Conservation (phyloP, 2,888 invertebrate species). For the Abscondita cerata region DNA sequence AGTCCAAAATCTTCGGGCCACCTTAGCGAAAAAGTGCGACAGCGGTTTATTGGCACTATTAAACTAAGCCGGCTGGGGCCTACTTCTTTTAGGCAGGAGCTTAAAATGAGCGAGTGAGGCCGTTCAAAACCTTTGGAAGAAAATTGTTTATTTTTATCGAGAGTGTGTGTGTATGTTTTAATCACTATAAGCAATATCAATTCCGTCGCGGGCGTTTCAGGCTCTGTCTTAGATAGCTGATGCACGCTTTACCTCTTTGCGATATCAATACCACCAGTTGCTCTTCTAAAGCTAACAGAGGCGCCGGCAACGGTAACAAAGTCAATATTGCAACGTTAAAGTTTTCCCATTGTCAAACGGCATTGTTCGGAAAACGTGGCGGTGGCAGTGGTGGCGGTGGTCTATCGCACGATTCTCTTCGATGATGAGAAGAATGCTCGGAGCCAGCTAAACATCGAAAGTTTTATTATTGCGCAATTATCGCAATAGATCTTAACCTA, state of each 20-base stretch:
- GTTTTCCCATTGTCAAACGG: constrained; percentile 83
- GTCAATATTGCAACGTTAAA: constrained; percentile 64
- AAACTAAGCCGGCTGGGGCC: constrained; percentile 46
- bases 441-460: constrained; percentile 73
- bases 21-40: constrained; percentile 40
- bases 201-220: constrained; percentile 60
- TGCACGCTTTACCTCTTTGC: constrained; percentile 70
- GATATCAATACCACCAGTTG: constrained; percentile 67
- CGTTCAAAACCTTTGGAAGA: constrained; percentile 51
- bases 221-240: constrained; percentile 72
- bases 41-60: constrained; percentile 34
- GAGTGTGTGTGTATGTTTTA: constrained; percentile 14
- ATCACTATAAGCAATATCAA: constrained; percentile 38
- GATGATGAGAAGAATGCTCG: constrained; percentile 83
- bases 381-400: constrained; percentile 85
- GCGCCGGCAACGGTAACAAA: constrained; percentile 58
- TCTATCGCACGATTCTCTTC: constrained; percentile 72
- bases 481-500: not conserved
- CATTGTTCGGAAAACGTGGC: constrained; percentile 78
- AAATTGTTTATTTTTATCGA: constrained; percentile 30
- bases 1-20: constrained; percentile 50
- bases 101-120: constrained; percentile 47
- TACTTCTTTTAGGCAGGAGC: constrained; percentile 36
- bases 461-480: not conserved
- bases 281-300: constrained; percentile 63